These are phyloP conservation scores for Fringilla coelebs DNA, from an alignment of 2,797 vertebrate genomes.

Conservation along the genomic window DNA sequence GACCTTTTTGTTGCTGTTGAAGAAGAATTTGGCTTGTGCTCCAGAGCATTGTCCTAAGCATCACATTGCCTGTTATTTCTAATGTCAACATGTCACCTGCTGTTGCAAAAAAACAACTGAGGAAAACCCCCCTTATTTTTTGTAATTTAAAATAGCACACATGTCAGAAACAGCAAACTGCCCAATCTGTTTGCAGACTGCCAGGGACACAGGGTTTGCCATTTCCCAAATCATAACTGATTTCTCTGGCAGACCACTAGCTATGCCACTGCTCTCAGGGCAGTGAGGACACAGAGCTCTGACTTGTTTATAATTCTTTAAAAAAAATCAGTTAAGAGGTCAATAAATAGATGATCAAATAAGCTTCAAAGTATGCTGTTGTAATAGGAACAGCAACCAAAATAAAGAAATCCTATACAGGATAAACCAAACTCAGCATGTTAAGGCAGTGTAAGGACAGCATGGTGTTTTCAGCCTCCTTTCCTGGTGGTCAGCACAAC, in stretches of 20 bases:
- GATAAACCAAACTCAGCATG: background rate
- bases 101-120: background rate
- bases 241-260: background rate
- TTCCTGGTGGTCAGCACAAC: background rate
- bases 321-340: background rate
- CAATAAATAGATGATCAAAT: background rate
- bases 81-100: background rate
- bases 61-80: background rate
- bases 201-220: background rate
- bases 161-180: background rate
- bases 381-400: background rate
- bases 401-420: background rate
- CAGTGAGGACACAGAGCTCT: background rate
- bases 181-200: background rate
- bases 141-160: background rate
- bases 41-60: background rate
- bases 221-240: background rate
- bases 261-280: background rate
- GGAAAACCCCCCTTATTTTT: rapidly evolving
- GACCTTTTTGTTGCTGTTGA: background rate
- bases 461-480: background rate
- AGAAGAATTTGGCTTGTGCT: background rate
- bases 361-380: background rate
- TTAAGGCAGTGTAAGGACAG: background rate
- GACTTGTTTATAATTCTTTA: background rate